Evolutionary conservation across 92 coral and sea anemone species (phyloP), one percentile per base, ranked within the genome.

Genomic region (Paragorgia papillata): DNA sequence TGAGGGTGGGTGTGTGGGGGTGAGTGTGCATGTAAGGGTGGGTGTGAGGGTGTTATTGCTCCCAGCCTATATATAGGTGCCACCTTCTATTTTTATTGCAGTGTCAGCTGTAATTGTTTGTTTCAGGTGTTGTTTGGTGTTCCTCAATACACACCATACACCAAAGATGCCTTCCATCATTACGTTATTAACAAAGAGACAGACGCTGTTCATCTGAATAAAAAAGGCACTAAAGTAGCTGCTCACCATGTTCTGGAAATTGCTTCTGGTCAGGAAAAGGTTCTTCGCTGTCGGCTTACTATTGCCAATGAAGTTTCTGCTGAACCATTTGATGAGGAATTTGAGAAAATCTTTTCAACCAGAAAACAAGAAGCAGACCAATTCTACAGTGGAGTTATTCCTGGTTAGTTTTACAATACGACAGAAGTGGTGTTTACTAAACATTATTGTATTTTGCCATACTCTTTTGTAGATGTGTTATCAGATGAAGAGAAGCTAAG

Each of bases 161-260:
- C 98, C 2, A 94, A 94, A 78, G 98, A 94, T 60, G 98, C 97
- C 5, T 94, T 94, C 66, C 98, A 94, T 81, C 89, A 97, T 3
- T 84, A 82, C 70, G 48, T 94, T 68, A 89, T 94, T 57, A 63
- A 91, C 37, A 92, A 87, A 9, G 89, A 94, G 75, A 81, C 66
- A 74, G 90, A 90, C 32, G 97, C 97, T 9, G 84, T 90, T 56
- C 85, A 66, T 50, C 82, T 86, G 43, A 80, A 90, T 37, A 90
- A 86, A 66, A 75, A 65, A 79, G 97, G 97, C 20, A 85, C 97
- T 2, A 93, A 90, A 74, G 83, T 90, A 7, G 96, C 97, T 0
- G 89, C 97, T 12, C 69, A 90, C 79, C 91, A 86, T 61, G 34
- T 90, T 14, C 71, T 93, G 41, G 91, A 87, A 31, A 80, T 93